A percentile compares a stretch with the other conserved stretches of the same genome.
phyloP scores from a whole-genome alignment of 2,113 vertebrate genomes.

The Eubucco bourcierii region DNA sequence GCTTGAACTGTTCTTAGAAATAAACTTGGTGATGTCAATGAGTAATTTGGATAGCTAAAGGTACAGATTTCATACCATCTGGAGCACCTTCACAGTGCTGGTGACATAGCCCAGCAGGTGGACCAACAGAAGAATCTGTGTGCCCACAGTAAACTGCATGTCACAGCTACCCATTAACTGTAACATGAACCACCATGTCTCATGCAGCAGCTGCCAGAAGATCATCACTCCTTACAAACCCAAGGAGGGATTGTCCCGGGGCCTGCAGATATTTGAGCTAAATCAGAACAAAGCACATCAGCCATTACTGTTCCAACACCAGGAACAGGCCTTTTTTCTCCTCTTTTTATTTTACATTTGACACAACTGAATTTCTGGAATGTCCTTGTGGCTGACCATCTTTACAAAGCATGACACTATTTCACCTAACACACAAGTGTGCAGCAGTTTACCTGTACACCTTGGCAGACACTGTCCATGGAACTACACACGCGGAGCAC shows the following conservation, averaged over 20 bases:
- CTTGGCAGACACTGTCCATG: not conserved
- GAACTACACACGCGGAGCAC: not conserved
- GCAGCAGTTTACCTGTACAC: not conserved
- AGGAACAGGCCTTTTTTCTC: not conserved
- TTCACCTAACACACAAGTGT: not conserved
- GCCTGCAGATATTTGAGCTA: not conserved
- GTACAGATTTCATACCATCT: not conserved
- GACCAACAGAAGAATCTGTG: not conserved
- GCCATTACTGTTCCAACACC: not conserved
- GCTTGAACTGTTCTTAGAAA: no score
- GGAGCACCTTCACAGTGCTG: not conserved
- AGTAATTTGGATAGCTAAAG: not conserved
- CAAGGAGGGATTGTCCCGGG: not conserved
- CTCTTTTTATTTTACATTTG: not conserved
- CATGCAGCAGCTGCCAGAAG: not conserved
- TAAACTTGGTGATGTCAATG: not conserved
- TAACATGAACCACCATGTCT: not conserved
- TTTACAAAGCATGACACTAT: not conserved
- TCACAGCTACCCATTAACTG: not conserved
- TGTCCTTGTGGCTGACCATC: not conserved
- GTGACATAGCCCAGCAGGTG: not conserved
- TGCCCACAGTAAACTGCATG: not conserved
- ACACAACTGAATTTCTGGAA: not conserved
- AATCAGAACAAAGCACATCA: not conserved
- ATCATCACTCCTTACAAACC: not conserved